Conservation (phyloP, 2,113 vertebrate species). For the Apteryx mantelli region DNA sequence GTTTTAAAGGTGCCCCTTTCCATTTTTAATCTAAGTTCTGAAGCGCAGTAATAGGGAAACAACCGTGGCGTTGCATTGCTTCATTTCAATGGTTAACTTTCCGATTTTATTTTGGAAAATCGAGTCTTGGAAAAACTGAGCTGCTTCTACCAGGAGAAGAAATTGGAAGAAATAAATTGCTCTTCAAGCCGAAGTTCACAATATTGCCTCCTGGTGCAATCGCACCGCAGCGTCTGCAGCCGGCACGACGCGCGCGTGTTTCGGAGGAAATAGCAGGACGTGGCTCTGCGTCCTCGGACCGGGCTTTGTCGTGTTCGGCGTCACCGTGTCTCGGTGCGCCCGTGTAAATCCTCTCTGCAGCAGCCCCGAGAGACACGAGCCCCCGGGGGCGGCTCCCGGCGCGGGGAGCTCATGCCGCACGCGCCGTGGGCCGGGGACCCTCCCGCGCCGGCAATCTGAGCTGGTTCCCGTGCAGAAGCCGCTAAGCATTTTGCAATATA, state of each 20-base stretch:
- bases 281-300: background rate
- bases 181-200: background rate
- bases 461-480: background rate
- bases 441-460: too few species aligned
- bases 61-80: background rate
- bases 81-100: background rate
- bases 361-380: too few species aligned
- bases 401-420: too few species aligned
- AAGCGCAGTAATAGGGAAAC: background rate
- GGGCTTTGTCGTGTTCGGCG: too few species aligned
- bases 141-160: background rate
- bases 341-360: too few species aligned
- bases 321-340: too few species aligned
- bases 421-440: background rate
- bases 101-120: background rate
- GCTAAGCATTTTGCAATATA: background rate
- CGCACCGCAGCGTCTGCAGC: background rate
- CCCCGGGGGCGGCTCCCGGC: too few species aligned
- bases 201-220: background rate
- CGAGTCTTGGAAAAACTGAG: background rate
- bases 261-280: background rate
- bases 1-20: constrained; percentile 59
- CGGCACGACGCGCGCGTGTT: fast-evolving
- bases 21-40: background rate
- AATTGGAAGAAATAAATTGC: background rate